These are phyloP conservation scores for Heliconius hortense DNA, from an alignment of 2,888 invertebrate genomes.

Conservation along the genomic window DNA sequence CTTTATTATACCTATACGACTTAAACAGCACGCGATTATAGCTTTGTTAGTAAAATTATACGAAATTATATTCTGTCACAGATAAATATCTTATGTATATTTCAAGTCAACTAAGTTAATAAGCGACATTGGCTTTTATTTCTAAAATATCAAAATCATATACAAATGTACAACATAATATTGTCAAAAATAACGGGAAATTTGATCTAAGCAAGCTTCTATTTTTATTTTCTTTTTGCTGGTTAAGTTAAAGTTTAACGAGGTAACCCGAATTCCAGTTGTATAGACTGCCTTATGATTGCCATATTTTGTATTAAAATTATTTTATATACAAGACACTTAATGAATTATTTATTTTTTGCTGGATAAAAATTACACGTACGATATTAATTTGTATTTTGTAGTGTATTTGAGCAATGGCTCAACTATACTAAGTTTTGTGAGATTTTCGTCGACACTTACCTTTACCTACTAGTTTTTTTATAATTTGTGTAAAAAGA, in stretches of 20 bases:
- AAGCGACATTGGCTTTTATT: not conserved
- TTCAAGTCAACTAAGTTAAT: not conserved
- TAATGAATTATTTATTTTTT: no score
- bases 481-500: no score
- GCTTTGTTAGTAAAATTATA: constrained; percentile 17
- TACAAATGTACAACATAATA: not conserved
- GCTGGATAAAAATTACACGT: no score
- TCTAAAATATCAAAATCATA: not conserved
- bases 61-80: constrained; percentile 9
- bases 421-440: no score
- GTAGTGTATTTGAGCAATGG: no score
- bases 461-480: no score
- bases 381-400: no score
- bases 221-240: not conserved
- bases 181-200: not conserved
- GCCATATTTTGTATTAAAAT: not conserved
- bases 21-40: constrained; percentile 25
- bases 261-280: not conserved
- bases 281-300: not conserved
- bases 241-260: not conserved
- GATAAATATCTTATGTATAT: not conserved
- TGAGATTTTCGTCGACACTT: not conserved
- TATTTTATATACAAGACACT: not conserved
- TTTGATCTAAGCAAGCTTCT: not conserved
- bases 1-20: constrained; percentile 27